Conservation (phyloP, 2,888 invertebrate species). For the Chymomyza procnemis region DNA sequence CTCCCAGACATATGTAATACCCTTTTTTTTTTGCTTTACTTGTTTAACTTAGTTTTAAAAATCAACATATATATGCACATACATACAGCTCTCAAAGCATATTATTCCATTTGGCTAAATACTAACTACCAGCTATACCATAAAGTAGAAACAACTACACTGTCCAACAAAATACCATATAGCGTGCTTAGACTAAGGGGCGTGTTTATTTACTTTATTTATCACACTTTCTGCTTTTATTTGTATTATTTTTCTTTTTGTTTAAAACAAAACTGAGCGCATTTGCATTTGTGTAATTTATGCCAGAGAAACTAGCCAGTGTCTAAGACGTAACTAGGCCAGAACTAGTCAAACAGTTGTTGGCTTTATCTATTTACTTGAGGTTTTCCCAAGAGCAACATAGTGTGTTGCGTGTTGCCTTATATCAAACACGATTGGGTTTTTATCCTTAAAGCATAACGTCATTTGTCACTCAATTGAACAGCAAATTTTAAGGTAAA, state of each 20-base stretch:
- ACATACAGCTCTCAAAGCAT: background rate
- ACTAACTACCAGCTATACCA: too few relatives aligned
- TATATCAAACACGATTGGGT: background rate
- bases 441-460: background rate
- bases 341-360: background rate
- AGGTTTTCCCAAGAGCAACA: background rate
- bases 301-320: background rate
- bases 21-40: background rate
- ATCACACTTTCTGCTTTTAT: background rate
- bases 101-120: background rate
- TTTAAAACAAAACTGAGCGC: background rate
- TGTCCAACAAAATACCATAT: background rate
- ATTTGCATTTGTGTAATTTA: background rate
- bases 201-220: slow-evolving; percentile 1
- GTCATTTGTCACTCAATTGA: too few relatives aligned
- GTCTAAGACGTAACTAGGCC: background rate
- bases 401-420: too few relatives aligned
- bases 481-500: too few relatives aligned
- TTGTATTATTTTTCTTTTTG: slow-evolving; percentile 5
- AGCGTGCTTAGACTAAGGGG: background rate
- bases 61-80: background rate
- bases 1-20: background rate
- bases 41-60: background rate
- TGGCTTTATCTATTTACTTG: background rate
- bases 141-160: background rate